Percentiles rank a stretch among this genome's conserved stretches.
These are phyloP conservation scores for Caenorhabditis sulstoni DNA, from an alignment of 2,888 invertebrate genomes.

Conservation along the genomic window DNA sequence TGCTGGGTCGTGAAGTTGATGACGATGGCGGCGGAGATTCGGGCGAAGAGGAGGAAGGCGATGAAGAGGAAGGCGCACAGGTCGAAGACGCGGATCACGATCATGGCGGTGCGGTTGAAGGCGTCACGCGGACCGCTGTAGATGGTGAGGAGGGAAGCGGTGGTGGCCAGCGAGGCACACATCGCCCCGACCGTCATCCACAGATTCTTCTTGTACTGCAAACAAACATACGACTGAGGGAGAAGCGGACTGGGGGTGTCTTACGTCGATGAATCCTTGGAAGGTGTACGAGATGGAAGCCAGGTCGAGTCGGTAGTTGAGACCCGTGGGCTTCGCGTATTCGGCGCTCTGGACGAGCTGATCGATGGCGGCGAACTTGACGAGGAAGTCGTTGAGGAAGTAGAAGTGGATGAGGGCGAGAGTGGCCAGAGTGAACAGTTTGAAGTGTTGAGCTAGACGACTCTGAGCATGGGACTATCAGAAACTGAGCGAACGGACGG, in stretches of 20 bases:
- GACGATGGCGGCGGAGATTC: constrained; percentile 64
- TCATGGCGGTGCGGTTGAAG: constrained; percentile 28
- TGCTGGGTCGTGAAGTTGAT: constrained; percentile 42
- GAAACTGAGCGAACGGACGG: not conserved
- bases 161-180: constrained; percentile 76
- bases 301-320: constrained; percentile 5
- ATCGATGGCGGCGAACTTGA: constrained; percentile 63
- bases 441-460: constrained; percentile 73
- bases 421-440: constrained; percentile 72
- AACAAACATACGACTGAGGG: constrained; percentile 7
- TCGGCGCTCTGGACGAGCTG: constrained; percentile 19
- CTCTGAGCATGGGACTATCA: constrained; percentile 61
- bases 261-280: constrained; percentile 50
- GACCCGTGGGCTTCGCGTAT: constrained; percentile 5
- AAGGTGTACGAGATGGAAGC: constrained; percentile 31
- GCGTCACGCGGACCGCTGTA: constrained; percentile 32
- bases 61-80: constrained; percentile 72
- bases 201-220: constrained; percentile 78
- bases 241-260: not conserved
- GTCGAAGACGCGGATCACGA: constrained; percentile 72
- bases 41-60: constrained; percentile 69
- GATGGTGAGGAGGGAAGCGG: constrained; percentile 73
- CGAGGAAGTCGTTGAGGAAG: constrained; percentile 70
- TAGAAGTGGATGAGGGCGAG: constrained; percentile 76
- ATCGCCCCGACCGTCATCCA: constrained; percentile 79